Base-by-base conservation (phyloP, 2,797 vertebrate genomes). In the Calcarius lapponicus region DNA sequence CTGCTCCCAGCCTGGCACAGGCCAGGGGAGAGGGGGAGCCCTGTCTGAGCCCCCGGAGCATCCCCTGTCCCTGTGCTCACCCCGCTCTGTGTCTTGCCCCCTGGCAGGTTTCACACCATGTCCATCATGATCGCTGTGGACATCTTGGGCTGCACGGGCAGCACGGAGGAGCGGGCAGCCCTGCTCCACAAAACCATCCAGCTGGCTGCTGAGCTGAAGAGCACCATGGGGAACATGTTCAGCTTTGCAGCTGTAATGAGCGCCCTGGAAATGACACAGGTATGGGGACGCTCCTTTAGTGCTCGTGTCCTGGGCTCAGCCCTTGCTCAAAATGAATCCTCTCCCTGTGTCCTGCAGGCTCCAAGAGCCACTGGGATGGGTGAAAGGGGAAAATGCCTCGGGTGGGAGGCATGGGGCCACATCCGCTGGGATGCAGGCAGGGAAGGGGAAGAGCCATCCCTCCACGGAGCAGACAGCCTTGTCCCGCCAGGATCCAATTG, bases 141-240 rank as follows among this genome's bases (percentile, higher is more conserved):
- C 93, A 98, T 99, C 95, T 97, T 99, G 70, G 99, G 99, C 96
- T 99, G 99, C 78, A 99, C 99, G 0, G 99, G 99, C 53, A 99
- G 98, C 72, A 99, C 98, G 0, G 99, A 99, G 97, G 99, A 99
- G 96, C 96, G 99, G 47, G 99, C 99, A 0, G 98, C 98, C 5
- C 98, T 99, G 66, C 98, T 99, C 32, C 98, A 99, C 96, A 99
- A 99, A 97, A 99, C 99, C 97, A 99, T 99, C 96, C 99, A 99
- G 92, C 95, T 99, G 97, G 99, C 99, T 0, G 99, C 99, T 0
- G 99, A 99, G 98, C 97, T 99, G 81, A 99, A 99, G 92, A 99
- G 98, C 95, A 99, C 98, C 90, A 98, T 99, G 98, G 99, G 99
- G 25, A 99, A 99, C 98, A 99, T 99, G 99, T 99, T 99, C 94